Conservation (phyloP, 2,797 vertebrate genomes). For the Eulemur mongoz region DNA sequence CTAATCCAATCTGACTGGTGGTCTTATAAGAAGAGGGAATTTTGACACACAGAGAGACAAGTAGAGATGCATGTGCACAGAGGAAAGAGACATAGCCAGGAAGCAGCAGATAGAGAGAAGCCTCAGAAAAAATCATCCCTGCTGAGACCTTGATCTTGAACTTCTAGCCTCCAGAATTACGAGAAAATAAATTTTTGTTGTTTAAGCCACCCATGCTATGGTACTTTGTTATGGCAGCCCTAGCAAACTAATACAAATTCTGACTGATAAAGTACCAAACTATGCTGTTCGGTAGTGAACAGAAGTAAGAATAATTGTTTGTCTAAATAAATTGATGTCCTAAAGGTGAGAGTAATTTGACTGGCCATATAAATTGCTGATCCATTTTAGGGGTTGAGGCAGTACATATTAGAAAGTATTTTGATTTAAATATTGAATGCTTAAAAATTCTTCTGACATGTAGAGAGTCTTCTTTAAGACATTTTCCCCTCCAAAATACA, state of each 20-base stretch:
- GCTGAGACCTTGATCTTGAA: neutral
- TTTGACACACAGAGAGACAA: neutral
- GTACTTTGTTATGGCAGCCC: neutral
- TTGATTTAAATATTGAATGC: constrained; percentile 37
- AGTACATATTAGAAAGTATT: constrained; percentile 22
- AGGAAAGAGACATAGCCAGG: neutral
- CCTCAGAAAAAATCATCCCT: neutral
- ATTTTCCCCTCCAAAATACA: constrained; percentile 36
- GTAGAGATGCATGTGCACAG: neutral
- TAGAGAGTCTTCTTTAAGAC: constrained; percentile 22
- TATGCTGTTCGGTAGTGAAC: neutral
- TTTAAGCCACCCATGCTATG: neutral
- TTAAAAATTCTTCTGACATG: constrained; percentile 40
- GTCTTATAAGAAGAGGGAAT: neutral
- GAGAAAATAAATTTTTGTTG: neutral
- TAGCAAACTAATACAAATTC: neutral
- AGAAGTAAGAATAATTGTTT: neutral
- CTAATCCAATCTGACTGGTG: neutral
- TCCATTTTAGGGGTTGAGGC: neutral
- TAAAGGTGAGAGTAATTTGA: neutral
- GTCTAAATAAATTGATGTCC: constrained; percentile 1
- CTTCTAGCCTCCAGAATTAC: neutral
- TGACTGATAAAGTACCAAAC: neutral
- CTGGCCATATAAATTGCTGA: neutral
- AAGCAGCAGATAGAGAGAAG: neutral